Evolutionary conservation across 2,888 invertebrate species (phyloP), one percentile per base, ranked within the genome.

Genomic region (Lordiphosa fenestrarum): DNA sequence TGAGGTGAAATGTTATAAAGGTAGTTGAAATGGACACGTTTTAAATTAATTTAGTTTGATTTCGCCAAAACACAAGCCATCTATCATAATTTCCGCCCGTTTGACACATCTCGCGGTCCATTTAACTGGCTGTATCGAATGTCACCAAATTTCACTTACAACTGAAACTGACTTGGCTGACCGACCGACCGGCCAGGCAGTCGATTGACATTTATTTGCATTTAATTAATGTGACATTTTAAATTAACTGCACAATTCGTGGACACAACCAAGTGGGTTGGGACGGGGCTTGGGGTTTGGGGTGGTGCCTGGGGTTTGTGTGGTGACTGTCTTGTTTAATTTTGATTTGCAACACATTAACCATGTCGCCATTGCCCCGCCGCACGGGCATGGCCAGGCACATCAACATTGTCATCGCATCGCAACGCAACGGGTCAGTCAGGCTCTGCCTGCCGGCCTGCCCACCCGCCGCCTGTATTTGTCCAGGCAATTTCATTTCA

Each of bases 211-310:
- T 65, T 82, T 82, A 71, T 78, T 74, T 78, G 75, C 75, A 75
- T 82, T 78, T 82, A 78, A 78, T 82, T 83, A 78, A 69, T 82
- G 70, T 75, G 83, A 67, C 83, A 78, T 82, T 71, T 74, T 60
- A 78, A 74, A 78, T 78, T 62, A 78, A 78, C 78, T 72, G 65
- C 68, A 62, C 50, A 57, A 46, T 53, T 53, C 37, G 53, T 47
- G 36, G 13, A 35, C 25, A 41, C 40, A 30, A 9, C 37, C 13
- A 38, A 35, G 25, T 9, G 6, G 21, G 13, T n/a, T 2, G 13
- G 12, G 9, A 3, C 2, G 35, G 2, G 21, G n/a, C n/a, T 19
- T 4, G n/a, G 7, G 46, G n/a, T 4, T 0, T 0, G 5, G 19
- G 52, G n/a, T 7, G 30, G 41, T 30, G 23, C 19, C 4, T 49